Evolutionary conservation across 2,113 vertebrate genomes (phyloP), one percentile per base, ranked within the genome.

Genomic region (Anoura caudifer): DNA sequence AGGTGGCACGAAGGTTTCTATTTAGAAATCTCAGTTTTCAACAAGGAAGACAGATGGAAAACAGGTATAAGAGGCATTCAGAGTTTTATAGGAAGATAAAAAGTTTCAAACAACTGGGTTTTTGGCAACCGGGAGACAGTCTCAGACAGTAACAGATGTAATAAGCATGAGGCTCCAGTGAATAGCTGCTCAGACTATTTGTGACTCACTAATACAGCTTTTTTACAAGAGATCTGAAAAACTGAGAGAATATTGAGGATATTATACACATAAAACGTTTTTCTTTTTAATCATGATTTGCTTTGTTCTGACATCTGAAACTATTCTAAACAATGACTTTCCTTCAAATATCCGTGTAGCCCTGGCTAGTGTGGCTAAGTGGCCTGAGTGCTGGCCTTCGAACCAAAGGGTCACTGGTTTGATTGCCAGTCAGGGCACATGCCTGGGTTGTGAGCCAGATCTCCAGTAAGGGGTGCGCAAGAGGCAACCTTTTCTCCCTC

Each of bases 201-300:
- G 70, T 63, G 82, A 70, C 52, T 87, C 72, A 75, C 10, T 15
- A 72, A 63, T 63, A 61, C 82, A 89, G 72, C 17, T 54, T 24
- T 91, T 95, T 93, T 80, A 91, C 41, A 93, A 91, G 59, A 87
- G 38, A 89, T 54, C 33, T 91, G 36, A 80, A 95, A 73, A 81
- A 52, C 26, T 47, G 47, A 77, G n/a, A 56, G 61, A 52, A 90
- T 72, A 67, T 10, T 56, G 50, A 76, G 47, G 41, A 59, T 94
- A 73, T 10, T 79, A 36, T 28, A 52, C 52, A 83, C 22, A 52
- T 9, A 61, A 45, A 45, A 85, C 8, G 54, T 84, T 85, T 87
- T 76, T 65, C 75, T 52, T 50, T 67, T 69, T 95, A 24, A 75
- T 82, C 79, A 84, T 94, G 63, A 91, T 91, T 88, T 95, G 81